Conservation (phyloP, 1,140 invertebrate genomes). For the Zeugodacus cucurbitae region DNA sequence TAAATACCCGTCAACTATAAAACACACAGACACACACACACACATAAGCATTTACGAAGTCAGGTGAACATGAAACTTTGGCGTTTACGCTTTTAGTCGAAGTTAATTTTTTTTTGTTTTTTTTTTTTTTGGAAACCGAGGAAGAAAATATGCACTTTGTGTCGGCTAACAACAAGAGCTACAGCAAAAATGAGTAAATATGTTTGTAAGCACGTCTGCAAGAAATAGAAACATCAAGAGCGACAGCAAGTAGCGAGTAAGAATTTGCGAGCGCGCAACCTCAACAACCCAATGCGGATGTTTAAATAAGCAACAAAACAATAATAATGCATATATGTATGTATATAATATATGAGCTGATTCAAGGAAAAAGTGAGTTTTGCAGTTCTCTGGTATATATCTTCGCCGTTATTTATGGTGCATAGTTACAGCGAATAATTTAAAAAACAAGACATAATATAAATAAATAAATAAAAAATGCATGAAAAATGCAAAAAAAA, state of each 20-base stretch:
- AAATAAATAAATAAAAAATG: background rate
- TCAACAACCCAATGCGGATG: background rate
- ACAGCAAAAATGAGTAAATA: background rate
- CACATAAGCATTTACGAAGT: background rate
- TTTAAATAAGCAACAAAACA: background rate
- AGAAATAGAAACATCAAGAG: background rate
- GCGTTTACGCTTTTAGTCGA: background rate
- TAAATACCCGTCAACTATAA: conserved; percentile 12
- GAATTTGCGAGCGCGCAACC: background rate
- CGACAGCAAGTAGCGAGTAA: background rate
- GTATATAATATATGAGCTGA: no score
- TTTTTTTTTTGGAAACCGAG: background rate
- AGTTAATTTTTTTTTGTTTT: no score
- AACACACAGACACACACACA: background rate
- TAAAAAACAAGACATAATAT: background rate
- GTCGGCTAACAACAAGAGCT: background rate
- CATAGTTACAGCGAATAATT: background rate
- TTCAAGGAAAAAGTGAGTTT: no score
- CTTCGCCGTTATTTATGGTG: background rate
- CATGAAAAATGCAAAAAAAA: background rate
- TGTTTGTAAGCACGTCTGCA: background rate
- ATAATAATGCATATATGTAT: background rate
- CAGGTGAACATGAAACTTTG: conserved; percentile 10
- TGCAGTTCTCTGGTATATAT: no score
- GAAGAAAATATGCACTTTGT: background rate